Evolutionary conservation across 2,888 invertebrate genomes (phyloP).

Genomic region (Fissipunctia ypsillon): DNA sequence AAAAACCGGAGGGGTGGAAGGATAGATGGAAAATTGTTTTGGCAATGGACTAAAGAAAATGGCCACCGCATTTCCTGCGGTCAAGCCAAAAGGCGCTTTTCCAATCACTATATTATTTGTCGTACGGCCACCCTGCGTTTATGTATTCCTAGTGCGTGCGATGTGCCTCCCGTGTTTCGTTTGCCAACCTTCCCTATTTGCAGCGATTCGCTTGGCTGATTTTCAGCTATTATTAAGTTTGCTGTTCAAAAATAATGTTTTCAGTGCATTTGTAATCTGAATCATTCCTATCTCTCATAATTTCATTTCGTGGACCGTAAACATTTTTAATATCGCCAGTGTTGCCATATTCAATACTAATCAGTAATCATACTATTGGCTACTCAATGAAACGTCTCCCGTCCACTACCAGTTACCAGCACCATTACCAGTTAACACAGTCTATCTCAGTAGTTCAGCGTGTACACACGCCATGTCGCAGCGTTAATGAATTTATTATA

Average conservation of each 20-base stretch:
- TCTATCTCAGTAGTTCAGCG: conserved; percentile 58
- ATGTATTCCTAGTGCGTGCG: conserved; percentile 80
- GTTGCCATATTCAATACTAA: conserved; percentile 22
- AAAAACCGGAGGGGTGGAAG: conserved; percentile 76
- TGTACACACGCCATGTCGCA: conserved; percentile 60
- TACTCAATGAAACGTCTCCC: conserved; percentile 13
- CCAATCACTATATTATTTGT: conserved; percentile 81
- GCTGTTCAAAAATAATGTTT: conserved; percentile 44
- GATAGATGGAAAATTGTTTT: conserved; percentile 82
- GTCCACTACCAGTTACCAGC: conserved; percentile 46
- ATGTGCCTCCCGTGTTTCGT: conserved; percentile 57
- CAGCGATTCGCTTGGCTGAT: conserved; percentile 58
- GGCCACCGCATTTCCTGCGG: conserved; percentile 79
- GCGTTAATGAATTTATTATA: conserved; percentile 90
- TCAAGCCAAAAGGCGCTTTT: conserved; percentile 79
- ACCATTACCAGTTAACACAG: conserved; percentile 59
- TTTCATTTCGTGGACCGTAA: too few species aligned
- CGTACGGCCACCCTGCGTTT: conserved; percentile 72
- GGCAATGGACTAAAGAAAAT: conserved; percentile 90
- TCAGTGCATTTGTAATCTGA: neutral
- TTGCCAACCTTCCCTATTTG: conserved; percentile 64
- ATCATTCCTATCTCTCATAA: too few species aligned
- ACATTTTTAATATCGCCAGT: neutral
- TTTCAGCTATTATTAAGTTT: conserved; percentile 61
- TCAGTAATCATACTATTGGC: conserved; percentile 27